A percentile compares a stretch with the other conserved stretches of the same genome.
Conservation (phyloP, 2,113 vertebrate genomes). For the Manacus vitellinus region DNA sequence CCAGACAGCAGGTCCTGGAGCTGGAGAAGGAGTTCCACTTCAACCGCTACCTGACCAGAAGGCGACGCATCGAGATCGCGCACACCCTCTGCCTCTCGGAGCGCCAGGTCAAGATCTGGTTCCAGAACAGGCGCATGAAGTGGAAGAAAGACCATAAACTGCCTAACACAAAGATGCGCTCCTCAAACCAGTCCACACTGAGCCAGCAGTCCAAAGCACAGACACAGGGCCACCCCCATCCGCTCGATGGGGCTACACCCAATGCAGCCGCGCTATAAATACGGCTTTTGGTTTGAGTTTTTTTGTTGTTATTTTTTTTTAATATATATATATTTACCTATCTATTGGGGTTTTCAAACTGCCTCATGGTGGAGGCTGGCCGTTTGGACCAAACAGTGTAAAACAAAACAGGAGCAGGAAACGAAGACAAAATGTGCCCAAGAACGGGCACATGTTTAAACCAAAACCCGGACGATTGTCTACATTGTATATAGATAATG, state of each 20-base stretch:
- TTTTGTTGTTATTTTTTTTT: neutral
- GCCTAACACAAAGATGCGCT: constrained; percentile 98
- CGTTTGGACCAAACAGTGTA: constrained; percentile 63
- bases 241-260: constrained; percentile 85
- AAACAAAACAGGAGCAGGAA: constrained; percentile 58
- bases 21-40: constrained; percentile 99
- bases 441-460: constrained; percentile 57
- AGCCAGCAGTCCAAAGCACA: constrained; percentile 83
- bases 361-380: constrained; percentile 21
- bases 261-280: constrained; percentile 86
- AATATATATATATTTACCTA: constrained; percentile 20
- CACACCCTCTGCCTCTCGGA: constrained; percentile 97
- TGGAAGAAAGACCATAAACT: constrained; percentile 99
- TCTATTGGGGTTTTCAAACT: constrained; percentile 40
- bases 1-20: constrained; percentile 98
- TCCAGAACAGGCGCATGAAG: constrained; percentile 98
- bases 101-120: constrained; percentile 99
- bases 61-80: constrained; percentile 96
- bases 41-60: constrained; percentile 98
- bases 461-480: constrained; percentile 61
- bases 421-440: constrained; percentile 37
- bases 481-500: constrained; percentile 65
- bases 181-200: constrained; percentile 83
- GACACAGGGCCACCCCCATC: constrained; percentile 79
- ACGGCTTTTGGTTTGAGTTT: neutral